Conservation (phyloP, 2,797 vertebrate genomes). For the Pantherophis vulpinus region DNA sequence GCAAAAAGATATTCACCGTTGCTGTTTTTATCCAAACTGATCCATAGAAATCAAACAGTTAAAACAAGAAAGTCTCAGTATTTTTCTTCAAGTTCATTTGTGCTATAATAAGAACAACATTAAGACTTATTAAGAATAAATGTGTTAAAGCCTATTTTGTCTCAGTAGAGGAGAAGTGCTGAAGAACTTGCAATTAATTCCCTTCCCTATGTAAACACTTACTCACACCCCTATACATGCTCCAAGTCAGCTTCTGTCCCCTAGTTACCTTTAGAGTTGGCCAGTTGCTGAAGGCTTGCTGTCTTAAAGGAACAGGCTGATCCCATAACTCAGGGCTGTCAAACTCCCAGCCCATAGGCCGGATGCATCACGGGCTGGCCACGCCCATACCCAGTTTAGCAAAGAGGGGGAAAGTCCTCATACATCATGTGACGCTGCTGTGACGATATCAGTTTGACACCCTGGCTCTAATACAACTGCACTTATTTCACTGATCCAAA, state of each 20-base stretch:
- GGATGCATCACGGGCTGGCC: too few species aligned
- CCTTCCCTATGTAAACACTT: not conserved
- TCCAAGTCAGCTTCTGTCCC: not conserved
- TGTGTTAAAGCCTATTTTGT: not conserved
- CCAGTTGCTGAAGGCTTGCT: not conserved
- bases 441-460: too few species aligned
- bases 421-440: too few species aligned
- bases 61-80: not conserved
- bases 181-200: not conserved
- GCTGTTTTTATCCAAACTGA: not conserved
- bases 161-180: not conserved
- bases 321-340: too few species aligned
- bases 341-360: too few species aligned
- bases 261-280: not conserved
- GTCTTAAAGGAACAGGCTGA: not conserved
- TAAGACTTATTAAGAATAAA: not conserved
- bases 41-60: not conserved
- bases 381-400: too few species aligned
- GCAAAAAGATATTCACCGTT: not conserved
- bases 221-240: not conserved
- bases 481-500: not conserved
- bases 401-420: too few species aligned
- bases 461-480: not conserved
- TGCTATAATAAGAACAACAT: not conserved
- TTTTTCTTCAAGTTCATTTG: not conserved